These are phyloP conservation scores for Ommatoiulus sabulosus DNA, from an alignment of 2,888 invertebrate species.

Conservation along the genomic window DNA sequence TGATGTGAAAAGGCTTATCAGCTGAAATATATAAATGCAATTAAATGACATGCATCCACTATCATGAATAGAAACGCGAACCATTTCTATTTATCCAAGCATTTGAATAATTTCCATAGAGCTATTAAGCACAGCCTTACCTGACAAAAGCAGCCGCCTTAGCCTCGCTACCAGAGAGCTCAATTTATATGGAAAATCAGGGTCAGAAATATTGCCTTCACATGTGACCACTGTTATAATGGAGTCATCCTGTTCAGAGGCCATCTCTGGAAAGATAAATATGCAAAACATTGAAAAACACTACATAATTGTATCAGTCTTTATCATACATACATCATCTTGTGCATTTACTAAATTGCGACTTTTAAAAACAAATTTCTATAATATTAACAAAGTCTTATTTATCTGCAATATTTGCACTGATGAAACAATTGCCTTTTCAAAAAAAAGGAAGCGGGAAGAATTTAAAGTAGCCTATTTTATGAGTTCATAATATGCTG, in stretches of 20 bases:
- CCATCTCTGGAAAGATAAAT: constrained; percentile 73
- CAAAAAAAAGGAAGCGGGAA: too few relatives aligned
- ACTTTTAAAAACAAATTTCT: too few relatives aligned
- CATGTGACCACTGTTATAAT: constrained; percentile 88
- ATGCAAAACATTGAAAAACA: neutral
- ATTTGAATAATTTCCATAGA: neutral
- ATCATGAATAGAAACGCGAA: neutral
- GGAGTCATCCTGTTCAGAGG: constrained; percentile 83
- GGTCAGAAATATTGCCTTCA: constrained; percentile 90
- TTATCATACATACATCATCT: too few relatives aligned
- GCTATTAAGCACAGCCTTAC: constrained; percentile 69
- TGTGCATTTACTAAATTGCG: too few relatives aligned
- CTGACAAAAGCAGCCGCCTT: constrained; percentile 82
- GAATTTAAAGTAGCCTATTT: too few relatives aligned
- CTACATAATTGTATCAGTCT: too few relatives aligned
- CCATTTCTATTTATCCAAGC: neutral
- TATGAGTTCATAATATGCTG: too few relatives aligned
- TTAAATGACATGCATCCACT: neutral
- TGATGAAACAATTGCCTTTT: too few relatives aligned
- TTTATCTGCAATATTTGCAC: too few relatives aligned
- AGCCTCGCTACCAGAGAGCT: constrained; percentile 82
- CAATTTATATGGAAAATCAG: constrained; percentile 85
- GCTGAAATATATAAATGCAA: constrained; percentile 61
- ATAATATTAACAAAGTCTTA: too few relatives aligned
- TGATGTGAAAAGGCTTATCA: constrained; percentile 74